Percentiles rank a stretch among this genome's conserved stretches.
Conservation (phyloP, 1,140 invertebrate genomes). For the Ruditapes philippinarum region DNA sequence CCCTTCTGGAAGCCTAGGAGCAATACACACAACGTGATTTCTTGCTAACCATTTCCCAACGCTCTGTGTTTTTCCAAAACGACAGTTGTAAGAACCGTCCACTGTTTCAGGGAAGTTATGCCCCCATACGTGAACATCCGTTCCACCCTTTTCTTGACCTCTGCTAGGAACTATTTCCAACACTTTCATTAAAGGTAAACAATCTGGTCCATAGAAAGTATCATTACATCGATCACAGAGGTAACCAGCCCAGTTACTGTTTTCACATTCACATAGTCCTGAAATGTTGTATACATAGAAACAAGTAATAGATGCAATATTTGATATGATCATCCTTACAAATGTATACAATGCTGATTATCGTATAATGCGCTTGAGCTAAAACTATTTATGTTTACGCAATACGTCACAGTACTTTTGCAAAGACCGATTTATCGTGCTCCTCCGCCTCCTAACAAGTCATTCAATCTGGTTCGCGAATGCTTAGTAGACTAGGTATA, state of each 20-base stretch:
- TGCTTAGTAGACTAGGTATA: too few species aligned
- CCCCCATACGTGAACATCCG: slow-evolving; percentile 72
- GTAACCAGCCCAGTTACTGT: slow-evolving; percentile 70
- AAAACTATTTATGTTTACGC: too few species aligned
- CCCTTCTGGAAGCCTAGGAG: slow-evolving; percentile 50
- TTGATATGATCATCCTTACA: too few species aligned
- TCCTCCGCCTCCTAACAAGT: too few species aligned
- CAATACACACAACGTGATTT: slow-evolving; percentile 64
- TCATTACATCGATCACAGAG: slow-evolving; percentile 73
- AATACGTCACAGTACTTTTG: too few species aligned
- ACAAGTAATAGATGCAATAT: too few species aligned
- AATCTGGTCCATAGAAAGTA: slow-evolving; percentile 72
- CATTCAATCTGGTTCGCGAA: too few species aligned
- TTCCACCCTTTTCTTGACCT: slow-evolving; percentile 70
- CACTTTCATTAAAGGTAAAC: slow-evolving; percentile 68
- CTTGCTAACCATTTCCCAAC: slow-evolving; percentile 63
- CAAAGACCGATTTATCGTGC: too few species aligned
- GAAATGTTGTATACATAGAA: too few species aligned
- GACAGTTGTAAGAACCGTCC: slow-evolving; percentile 62
- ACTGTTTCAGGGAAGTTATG: slow-evolving; percentile 72
- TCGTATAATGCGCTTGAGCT: too few species aligned
- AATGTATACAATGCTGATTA: too few species aligned
- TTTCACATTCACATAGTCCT: slow-evolving; percentile 69
- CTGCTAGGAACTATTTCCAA: slow-evolving; percentile 65
- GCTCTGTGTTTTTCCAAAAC: slow-evolving; percentile 55